These are phyloP conservation scores for Anodontia alba DNA, from an alignment of 2,888 invertebrate species.

Conservation along the genomic window DNA sequence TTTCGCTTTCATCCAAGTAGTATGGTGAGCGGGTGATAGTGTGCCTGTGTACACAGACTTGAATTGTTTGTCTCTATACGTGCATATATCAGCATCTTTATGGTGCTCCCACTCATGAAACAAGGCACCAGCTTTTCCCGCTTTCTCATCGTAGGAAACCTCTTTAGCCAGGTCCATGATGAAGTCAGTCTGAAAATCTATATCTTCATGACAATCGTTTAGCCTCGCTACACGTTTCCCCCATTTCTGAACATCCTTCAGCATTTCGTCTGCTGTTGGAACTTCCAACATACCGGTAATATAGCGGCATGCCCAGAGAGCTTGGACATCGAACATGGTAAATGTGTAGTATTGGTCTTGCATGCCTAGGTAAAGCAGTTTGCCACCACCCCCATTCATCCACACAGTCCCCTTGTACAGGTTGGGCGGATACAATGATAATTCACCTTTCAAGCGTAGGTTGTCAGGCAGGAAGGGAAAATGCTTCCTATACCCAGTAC, in stretches of 20 bases:
- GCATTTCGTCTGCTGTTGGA: background rate
- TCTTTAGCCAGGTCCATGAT: background rate
- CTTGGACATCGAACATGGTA: constrained; percentile 58
- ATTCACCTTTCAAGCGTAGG: constrained; percentile 20
- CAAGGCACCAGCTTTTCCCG: constrained; percentile 2
- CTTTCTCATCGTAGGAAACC: constrained; percentile 18
- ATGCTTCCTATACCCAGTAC: constrained; percentile 48
- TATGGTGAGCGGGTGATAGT: constrained; percentile 17
- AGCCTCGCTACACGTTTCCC: background rate
- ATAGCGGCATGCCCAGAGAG: constrained; percentile 45
- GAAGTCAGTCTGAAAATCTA: constrained; percentile 8
- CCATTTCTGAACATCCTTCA: background rate
- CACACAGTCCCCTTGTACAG: constrained; percentile 51
- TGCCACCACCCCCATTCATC: constrained; percentile 46
- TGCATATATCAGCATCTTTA: constrained; percentile 37
- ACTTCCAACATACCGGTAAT: background rate
- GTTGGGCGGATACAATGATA: constrained; percentile 29
- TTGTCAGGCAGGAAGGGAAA: constrained; percentile 34
- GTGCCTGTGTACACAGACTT: constrained; percentile 41
- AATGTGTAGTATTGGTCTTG: constrained; percentile 52
- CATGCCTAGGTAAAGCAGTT: constrained; percentile 44
- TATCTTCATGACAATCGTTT: background rate
- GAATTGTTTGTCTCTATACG: constrained; percentile 46
- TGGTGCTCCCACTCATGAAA: constrained; percentile 45
- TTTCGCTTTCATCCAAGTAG: constrained; percentile 47